Percentiles rank a stretch among this genome's conserved stretches.
Evolutionary conservation across 2,113 vertebrate species (phyloP).

Genomic region (Indicator maculatus): DNA sequence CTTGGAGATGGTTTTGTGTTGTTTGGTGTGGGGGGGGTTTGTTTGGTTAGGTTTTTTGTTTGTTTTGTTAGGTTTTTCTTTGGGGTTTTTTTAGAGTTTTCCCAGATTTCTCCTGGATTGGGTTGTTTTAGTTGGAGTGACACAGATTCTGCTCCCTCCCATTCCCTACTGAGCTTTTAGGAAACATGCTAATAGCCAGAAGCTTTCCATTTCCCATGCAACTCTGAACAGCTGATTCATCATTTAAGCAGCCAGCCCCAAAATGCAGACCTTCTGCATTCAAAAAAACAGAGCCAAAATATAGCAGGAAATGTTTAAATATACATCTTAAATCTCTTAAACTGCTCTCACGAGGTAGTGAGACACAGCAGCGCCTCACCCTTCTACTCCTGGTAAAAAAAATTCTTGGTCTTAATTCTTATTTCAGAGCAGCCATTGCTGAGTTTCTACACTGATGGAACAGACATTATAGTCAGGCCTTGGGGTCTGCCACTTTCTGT

Average conservation of each 20-base stretch:
- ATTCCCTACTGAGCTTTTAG: constrained; percentile 11
- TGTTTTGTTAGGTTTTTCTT: neutral
- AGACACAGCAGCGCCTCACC: neutral
- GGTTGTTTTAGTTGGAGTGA: neutral
- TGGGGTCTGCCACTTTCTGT: neutral
- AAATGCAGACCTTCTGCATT: constrained; percentile 1
- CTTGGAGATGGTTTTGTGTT: neutral
- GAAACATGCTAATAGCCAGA: neutral
- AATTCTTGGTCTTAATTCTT: neutral
- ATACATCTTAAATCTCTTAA: neutral
- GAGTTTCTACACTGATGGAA: neutral
- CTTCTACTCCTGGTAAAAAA: neutral
- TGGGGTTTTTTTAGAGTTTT: neutral
- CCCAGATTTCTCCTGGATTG: neutral
- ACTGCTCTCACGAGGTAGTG: neutral
- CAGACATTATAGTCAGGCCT: neutral
- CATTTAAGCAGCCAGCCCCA: constrained; percentile 3
- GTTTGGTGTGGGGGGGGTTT: neutral
- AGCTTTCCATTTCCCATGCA: constrained; percentile 38
- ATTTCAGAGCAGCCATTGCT: neutral
- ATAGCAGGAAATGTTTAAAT: neutral
- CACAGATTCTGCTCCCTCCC: neutral
- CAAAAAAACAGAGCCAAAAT: neutral
- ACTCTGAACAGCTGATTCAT: constrained; percentile 29
- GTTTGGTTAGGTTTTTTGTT: too few species aligned